Conservation (phyloP, 1,140 invertebrate genomes). For the Drosophila pallidifrons region DNA sequence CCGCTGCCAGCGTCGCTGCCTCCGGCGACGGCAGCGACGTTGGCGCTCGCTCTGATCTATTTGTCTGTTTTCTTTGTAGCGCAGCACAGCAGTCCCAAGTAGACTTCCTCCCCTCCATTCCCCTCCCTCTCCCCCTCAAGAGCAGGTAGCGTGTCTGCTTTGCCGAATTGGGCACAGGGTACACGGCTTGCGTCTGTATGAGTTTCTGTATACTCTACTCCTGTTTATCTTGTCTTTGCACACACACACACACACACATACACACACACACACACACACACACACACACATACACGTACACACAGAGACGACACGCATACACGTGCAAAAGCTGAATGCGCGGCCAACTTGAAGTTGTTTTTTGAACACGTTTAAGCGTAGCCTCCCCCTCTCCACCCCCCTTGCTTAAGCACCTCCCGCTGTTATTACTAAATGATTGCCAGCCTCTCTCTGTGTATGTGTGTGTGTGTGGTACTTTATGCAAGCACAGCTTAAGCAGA, state of each 20-base stretch:
- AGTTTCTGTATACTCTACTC: slow-evolving; percentile 21
- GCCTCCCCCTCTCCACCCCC: neutral
- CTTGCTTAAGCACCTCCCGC: neutral
- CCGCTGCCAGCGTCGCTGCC: slow-evolving; percentile 8
- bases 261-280: slow-evolving; percentile 5
- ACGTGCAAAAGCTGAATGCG: slow-evolving; percentile 35
- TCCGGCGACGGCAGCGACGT: neutral
- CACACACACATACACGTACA: slow-evolving; percentile 4
- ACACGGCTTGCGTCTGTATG: slow-evolving; percentile 13
- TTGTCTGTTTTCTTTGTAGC: slow-evolving; percentile 41
- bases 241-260: slow-evolving; percentile 20
- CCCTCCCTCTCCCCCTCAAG: neutral
- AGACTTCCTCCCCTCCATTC: neutral
- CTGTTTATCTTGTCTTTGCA: slow-evolving; percentile 49
- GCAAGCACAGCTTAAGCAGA: slow-evolving; percentile 69
- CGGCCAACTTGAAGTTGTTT: slow-evolving; percentile 63
- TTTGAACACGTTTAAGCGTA: slow-evolving; percentile 64
- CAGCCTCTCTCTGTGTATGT: slow-evolving; percentile 12
- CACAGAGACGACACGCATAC: neutral
- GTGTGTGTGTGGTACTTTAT: slow-evolving; percentile 69
- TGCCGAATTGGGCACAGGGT: slow-evolving; percentile 53
- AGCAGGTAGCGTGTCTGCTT: slow-evolving; percentile 22
- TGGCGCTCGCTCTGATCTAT: slow-evolving; percentile 46
- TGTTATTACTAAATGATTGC: slow-evolving; percentile 23
- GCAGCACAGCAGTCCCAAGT: neutral